Evolutionary conservation across 2,888 invertebrate species (phyloP), one percentile per base, ranked within the genome.

Genomic region (Eristalis intricaria): DNA sequence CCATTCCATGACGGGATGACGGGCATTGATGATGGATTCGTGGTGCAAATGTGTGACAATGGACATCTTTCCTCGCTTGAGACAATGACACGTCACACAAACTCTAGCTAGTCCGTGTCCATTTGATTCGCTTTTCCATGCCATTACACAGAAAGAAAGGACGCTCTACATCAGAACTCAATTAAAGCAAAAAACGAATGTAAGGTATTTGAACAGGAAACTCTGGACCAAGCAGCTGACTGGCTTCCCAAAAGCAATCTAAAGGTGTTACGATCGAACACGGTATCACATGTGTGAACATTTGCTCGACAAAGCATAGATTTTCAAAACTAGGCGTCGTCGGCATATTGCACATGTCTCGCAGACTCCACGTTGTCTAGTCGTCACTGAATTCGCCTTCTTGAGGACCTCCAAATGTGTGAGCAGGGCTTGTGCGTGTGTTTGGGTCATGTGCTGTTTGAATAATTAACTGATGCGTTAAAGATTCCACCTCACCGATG

Each of bases 161-260:
- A 0, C 5, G 3, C 8, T 19, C 7, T 4, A 32, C 1, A n/a
- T 5, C 11, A 64, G 0, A 10, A 58, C 7, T n/a, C 13, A 38
- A 15, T 19, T 4, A 70, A 35, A 26, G 4, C 1, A 73, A 58
- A 81, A 56, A 22, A 70, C 88, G 84, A 84, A 96, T 97, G 96
- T 94, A 98, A 97, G 97, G 97, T 93, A 98, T 96, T 90, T 94
- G 94, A 90, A 97, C 96, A 70, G 97, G 97, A 93, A 96, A 96
- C 90, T 97, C 97, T 23, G 98, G 99, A 81, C 99, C 99, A 88
- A 99, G 94, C 38, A 99, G 94, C 93, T 98, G 98, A 89, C 99
- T 97, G 74, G 99, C 99, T 94, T 99, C 99, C 99, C 99, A 99
- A 94, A 99, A 99, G 93, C 99, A 99, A 93, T 99, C 99, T 89